phyloP scores from a whole-genome alignment of 2,113 vertebrate species.

The Myotis yumanensis region DNA sequence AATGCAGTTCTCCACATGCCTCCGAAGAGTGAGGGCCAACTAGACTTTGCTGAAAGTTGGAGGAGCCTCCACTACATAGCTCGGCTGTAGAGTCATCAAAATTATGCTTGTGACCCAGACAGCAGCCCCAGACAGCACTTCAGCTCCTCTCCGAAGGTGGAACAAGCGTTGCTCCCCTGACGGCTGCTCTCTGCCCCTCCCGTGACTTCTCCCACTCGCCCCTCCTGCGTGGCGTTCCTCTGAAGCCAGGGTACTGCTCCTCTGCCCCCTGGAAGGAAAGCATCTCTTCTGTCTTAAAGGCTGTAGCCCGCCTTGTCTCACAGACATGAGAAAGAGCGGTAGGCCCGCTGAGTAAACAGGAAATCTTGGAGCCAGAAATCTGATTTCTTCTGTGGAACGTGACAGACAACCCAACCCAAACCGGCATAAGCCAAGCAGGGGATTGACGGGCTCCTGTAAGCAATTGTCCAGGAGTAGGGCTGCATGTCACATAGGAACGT shows the following conservation, averaged over 20 bases:
- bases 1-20: not conserved
- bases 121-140: constrained; percentile 1
- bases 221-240: not conserved
- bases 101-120: constrained; percentile 39
- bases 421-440: not conserved
- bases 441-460: not conserved
- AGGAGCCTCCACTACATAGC: not conserved
- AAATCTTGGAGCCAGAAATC: not conserved
- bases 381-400: not conserved
- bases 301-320: not conserved
- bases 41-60: not conserved
- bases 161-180: not conserved
- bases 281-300: not conserved
- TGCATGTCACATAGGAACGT: rapidly evolving
- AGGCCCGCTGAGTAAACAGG: not conserved
- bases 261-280: rapidly evolving
- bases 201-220: not conserved
- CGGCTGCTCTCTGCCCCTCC: not conserved
- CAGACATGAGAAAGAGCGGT: not conserved
- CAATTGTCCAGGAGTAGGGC: not conserved
- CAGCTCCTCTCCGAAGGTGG: not conserved
- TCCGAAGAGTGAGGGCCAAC: not conserved
- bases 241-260: not conserved
- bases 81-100: constrained; percentile 1
- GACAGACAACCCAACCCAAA: not conserved